Conservation (phyloP, 2,888 invertebrate species). For the Perizoma flavofasciatum region DNA sequence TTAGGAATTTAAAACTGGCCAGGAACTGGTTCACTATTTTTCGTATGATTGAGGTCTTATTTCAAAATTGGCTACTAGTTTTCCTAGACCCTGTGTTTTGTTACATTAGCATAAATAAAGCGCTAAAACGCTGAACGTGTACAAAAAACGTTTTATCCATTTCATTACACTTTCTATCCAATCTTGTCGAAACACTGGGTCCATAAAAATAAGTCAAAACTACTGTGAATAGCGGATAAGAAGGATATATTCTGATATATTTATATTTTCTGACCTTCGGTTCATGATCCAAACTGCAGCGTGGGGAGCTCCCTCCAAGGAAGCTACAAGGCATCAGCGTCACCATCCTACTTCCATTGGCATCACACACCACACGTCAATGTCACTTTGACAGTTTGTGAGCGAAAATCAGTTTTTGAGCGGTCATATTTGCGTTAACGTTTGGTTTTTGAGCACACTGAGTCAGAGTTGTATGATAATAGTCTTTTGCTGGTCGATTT, state of each 20-base stretch:
- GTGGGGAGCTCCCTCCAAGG: conserved; percentile 83
- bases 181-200: too few species aligned
- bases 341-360: conserved; percentile 79
- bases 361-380: conserved; percentile 58
- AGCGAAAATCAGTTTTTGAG: conserved; percentile 64
- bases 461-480: conserved; percentile 42
- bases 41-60: conserved; percentile 35
- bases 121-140: too few species aligned
- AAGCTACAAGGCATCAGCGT: conserved; percentile 87
- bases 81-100: conserved; percentile 6
- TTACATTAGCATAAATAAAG: too few species aligned
- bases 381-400: conserved; percentile 76
- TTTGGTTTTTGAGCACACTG: conserved; percentile 58
- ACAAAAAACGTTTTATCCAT: too few species aligned
- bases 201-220: neutral
- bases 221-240: conserved; percentile 7
- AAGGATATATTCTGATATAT: conserved; percentile 1
- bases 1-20: neutral
- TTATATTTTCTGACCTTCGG: conserved; percentile 71
- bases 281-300: conserved; percentile 80
- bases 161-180: too few species aligned
- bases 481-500: conserved; percentile 44
- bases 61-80: conserved; percentile 26
- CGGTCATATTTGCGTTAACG: conserved; percentile 65
- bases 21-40: neutral